A percentile compares a stretch with the other conserved stretches of the same genome.
These are phyloP conservation scores for Rhopalosiphum nymphaeae DNA, from an alignment of 2,888 invertebrate genomes.

Conservation along the genomic window DNA sequence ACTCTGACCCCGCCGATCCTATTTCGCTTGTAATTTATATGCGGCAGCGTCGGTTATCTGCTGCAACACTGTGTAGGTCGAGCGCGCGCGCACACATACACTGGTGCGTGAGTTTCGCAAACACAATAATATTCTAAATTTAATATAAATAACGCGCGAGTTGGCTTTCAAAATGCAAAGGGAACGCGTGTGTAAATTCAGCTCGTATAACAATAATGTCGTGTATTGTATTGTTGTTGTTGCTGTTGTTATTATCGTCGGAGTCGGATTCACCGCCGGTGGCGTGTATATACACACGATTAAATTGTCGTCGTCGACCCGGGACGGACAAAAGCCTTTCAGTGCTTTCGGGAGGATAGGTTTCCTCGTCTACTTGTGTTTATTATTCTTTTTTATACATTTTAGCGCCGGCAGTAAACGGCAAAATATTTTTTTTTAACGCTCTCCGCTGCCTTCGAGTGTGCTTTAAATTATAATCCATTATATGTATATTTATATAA, in stretches of 20 bases:
- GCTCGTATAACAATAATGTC: constrained; percentile 16
- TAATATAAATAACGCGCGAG: constrained; percentile 19
- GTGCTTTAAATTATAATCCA: neutral
- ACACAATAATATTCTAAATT: constrained; percentile 25
- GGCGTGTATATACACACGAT: neutral
- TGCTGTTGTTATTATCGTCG: constrained; percentile 1
- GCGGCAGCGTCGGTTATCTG: neutral
- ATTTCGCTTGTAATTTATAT: constrained; percentile 25
- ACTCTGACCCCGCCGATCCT: neutral
- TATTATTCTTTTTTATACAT: neutral
- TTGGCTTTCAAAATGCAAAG: neutral
- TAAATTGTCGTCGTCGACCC: constrained; percentile 30
- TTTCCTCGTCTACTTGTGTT: neutral
- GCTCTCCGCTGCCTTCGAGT: neutral
- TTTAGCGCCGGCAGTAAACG: neutral
- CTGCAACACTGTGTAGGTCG: constrained; percentile 9
- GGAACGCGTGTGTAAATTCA: neutral
- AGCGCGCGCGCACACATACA: neutral
- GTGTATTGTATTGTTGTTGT: constrained; percentile 43
- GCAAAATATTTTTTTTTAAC: neutral
- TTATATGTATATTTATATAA: neutral
- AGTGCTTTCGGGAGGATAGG: neutral
- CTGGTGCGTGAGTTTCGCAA: neutral
- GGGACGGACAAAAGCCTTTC: constrained; percentile 23
- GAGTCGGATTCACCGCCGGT: neutral